Evolutionary conservation across 1,140 invertebrate genomes (phyloP).

Genomic region (Xylocopa sonorina): DNA sequence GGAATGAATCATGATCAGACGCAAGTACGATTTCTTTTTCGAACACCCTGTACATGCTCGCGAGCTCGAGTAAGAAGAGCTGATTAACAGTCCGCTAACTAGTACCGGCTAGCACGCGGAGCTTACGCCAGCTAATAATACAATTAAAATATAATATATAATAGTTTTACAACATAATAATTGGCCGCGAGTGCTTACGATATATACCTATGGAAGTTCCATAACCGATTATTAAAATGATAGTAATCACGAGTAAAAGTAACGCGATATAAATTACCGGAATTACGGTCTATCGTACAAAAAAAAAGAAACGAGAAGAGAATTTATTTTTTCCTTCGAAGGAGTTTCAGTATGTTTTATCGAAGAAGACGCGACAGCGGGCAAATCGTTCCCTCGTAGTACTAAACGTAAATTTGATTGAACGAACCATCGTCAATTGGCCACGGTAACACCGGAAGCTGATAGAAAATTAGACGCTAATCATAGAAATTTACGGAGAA

Average conservation of each 20-base stretch:
- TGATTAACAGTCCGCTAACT: constrained; percentile 27
- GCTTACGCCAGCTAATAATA: constrained; percentile 17
- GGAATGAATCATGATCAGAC: background rate
- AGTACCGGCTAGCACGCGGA: background rate
- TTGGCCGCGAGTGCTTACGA: background rate
- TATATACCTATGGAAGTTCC: constrained; percentile 2
- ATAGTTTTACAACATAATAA: constrained; percentile 12
- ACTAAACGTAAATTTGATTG: background rate
- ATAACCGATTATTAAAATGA: constrained; percentile 36
- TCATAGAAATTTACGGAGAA: background rate
- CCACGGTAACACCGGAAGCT: background rate
- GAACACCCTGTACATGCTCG: background rate
- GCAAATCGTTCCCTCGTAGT: background rate
- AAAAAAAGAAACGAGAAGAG: background rate
- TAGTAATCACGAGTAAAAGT: constrained; percentile 12
- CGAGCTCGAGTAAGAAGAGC: background rate
- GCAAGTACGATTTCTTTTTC: background rate
- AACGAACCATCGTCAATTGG: background rate
- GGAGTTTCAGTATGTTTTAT: too few species aligned
- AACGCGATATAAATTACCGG: constrained; percentile 23
- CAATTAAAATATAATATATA: constrained; percentile 32
- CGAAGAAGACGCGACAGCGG: too few species aligned
- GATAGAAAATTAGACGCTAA: background rate
- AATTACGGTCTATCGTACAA: constrained; percentile 7
- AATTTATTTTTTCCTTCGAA: too few species aligned